These are phyloP conservation scores for Anastatus disparis DNA, from an alignment of 1,140 invertebrate species.

Conservation along the genomic window DNA sequence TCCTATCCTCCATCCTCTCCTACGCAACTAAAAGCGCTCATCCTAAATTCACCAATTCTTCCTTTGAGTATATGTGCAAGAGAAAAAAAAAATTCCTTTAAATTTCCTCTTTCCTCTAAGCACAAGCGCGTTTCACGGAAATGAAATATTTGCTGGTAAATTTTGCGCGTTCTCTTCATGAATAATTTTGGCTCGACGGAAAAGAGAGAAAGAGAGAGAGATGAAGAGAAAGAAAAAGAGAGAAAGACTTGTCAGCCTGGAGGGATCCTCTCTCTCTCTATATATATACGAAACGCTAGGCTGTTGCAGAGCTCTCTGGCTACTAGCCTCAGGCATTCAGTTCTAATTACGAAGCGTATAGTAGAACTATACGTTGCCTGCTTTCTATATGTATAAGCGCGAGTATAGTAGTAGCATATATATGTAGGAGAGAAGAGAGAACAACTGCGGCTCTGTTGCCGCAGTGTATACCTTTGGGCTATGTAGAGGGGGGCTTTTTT, in stretches of 20 bases:
- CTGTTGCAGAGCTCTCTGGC: too few relatives aligned
- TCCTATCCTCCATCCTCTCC: too few relatives aligned
- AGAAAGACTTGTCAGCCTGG: constrained; percentile 56
- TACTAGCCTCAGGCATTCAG: constrained; percentile 52
- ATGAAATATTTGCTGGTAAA: constrained; percentile 66
- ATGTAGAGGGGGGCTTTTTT: too few relatives aligned
- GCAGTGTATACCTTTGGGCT: constrained; percentile 29
- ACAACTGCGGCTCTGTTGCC: constrained; percentile 28
- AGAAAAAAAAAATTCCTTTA: constrained; percentile 20
- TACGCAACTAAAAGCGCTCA: not conserved
- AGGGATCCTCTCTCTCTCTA: too few relatives aligned
- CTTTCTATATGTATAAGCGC: too few relatives aligned
- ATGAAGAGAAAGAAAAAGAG: constrained; percentile 4
- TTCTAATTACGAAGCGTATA: constrained; percentile 66
- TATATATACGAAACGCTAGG: too few relatives aligned
- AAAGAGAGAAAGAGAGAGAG: constrained; percentile 1
- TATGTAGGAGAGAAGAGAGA: too few relatives aligned
- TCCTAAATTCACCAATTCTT: not conserved
- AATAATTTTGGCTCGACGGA: constrained; percentile 62
- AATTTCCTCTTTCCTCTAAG: constrained; percentile 1
- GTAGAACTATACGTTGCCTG: too few relatives aligned
- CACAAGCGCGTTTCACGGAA: constrained; percentile 40
- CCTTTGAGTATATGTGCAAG: too few relatives aligned
- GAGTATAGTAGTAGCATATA: too few relatives aligned
- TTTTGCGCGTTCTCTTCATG: constrained; percentile 60